Evolutionary conservation across 2,113 vertebrate genomes (phyloP).

Genomic region (Ochotona curzoniae): DNA sequence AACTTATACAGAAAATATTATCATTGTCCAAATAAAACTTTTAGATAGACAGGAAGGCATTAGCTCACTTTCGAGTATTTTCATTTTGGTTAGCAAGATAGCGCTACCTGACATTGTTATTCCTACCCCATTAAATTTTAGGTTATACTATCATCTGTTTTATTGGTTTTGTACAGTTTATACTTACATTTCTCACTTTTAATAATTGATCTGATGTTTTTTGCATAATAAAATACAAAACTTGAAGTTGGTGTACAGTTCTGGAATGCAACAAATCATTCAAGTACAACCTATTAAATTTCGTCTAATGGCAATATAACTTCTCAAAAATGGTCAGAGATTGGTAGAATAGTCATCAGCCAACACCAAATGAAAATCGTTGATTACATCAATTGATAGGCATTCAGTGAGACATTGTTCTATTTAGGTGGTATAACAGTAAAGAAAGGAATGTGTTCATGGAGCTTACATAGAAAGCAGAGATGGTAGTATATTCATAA

Average conservation of each 20-base stretch:
- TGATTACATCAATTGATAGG: neutral
- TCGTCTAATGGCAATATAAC: neutral
- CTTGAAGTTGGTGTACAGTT: neutral
- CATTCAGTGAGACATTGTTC: neutral
- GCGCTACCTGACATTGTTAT: neutral
- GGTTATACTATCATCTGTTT: neutral
- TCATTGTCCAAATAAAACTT: neutral
- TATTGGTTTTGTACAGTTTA: neutral
- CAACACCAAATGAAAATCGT: neutral
- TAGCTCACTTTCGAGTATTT: neutral
- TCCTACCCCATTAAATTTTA: constrained; percentile 31
- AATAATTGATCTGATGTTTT: neutral
- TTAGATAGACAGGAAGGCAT: neutral
- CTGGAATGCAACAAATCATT: neutral
- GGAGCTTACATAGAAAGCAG: neutral
- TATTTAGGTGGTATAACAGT: neutral
- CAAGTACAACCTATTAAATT: neutral
- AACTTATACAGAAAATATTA: constrained; percentile 25
- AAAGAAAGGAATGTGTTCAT: neutral
- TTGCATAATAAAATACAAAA: neutral
- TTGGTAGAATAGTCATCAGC: neutral
- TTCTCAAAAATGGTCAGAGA: neutral
- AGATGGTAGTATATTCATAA: neutral
- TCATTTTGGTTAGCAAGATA: neutral
- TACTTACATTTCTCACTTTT: neutral